Evolutionary conservation across 2,888 invertebrate genomes (phyloP), one percentile per base, ranked within the genome.

Genomic region (Ctena decussata): DNA sequence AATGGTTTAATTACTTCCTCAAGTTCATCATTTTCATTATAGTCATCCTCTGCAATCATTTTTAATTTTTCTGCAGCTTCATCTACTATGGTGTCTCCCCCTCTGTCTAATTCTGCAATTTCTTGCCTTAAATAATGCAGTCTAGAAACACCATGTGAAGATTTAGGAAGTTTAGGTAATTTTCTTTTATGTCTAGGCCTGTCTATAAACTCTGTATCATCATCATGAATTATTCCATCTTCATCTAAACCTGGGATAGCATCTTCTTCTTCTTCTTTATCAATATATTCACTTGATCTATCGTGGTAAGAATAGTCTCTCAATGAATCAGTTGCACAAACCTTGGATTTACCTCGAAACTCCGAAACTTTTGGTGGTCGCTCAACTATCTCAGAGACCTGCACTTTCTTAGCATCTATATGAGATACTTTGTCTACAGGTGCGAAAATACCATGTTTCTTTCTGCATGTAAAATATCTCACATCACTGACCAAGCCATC

Each of bases 401-500:
- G 72, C 27, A 24, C 24, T 39, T 69, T 69, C 44, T 77, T 88
- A 24, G 39, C 70, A 69, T 90, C 90, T 35, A 92, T 81, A 27
- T 89, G 89, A 21, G 85, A 79, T n/a, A 97, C 97, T 94, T 97
- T 97, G 65, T 96, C 95, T 41, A 96, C 95, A 44, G 97, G 97
- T 57, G 97, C 97, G 95, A 97, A 97, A 90, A 97, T 96, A 21
- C 97, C 97, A 93, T 97, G 96, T 70, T 96, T 96, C 8, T 96
- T 96, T 32, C 96, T 95, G 94, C 97, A 97, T 18, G 95, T 95
- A 95, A 97, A 97, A 94, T 97, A 97, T 24, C 97, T 96, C 65
- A 97, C 96, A 18, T 97, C 97, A 84, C 96, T 96, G 18, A 97
- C 96, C 60, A 96, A 95, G 65, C 97, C 97, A 96, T 97, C 97